phyloP scores from a whole-genome alignment of 1,140 invertebrate genomes.

The Lordiphosa mommai region DNA sequence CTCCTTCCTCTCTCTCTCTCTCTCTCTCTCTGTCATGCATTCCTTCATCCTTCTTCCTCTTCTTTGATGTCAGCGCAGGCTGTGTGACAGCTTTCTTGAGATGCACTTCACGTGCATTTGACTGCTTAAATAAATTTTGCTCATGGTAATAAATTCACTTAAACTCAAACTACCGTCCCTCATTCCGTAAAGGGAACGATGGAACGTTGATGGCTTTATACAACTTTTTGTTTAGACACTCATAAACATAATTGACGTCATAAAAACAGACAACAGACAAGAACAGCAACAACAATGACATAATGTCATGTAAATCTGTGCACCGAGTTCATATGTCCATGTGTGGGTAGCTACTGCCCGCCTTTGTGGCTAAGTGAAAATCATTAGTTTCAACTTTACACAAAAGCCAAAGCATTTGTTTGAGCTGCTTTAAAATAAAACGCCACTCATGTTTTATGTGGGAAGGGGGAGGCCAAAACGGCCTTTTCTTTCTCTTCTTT shows the following conservation, averaged over 20 bases:
- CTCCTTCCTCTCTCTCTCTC: too few relatives aligned
- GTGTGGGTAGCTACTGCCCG: background rate
- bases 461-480: background rate
- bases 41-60: too few relatives aligned
- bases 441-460: constrained; percentile 68
- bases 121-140: constrained; percentile 76
- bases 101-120: constrained; percentile 75
- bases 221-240: constrained; percentile 75
- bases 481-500: background rate
- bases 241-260: constrained; percentile 77
- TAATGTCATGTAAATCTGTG: constrained; percentile 76
- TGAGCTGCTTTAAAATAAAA: constrained; percentile 71
- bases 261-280: constrained; percentile 61
- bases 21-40: too few relatives aligned
- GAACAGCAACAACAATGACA: constrained; percentile 59
- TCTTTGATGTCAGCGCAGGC: constrained; percentile 17
- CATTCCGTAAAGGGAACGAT: too few relatives aligned
- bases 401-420: constrained; percentile 71
- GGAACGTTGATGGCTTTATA: constrained; percentile 57
- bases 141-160: constrained; percentile 77
- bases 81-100: constrained; percentile 68
- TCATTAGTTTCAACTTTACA: constrained; percentile 68
- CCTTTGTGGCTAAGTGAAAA: constrained; percentile 54
- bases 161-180: constrained; percentile 67
- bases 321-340: constrained; percentile 29